Evolutionary conservation across 1,140 invertebrate genomes (phyloP), one percentile per base, ranked within the genome.

Genomic region (Heliconius eleuchia): DNA sequence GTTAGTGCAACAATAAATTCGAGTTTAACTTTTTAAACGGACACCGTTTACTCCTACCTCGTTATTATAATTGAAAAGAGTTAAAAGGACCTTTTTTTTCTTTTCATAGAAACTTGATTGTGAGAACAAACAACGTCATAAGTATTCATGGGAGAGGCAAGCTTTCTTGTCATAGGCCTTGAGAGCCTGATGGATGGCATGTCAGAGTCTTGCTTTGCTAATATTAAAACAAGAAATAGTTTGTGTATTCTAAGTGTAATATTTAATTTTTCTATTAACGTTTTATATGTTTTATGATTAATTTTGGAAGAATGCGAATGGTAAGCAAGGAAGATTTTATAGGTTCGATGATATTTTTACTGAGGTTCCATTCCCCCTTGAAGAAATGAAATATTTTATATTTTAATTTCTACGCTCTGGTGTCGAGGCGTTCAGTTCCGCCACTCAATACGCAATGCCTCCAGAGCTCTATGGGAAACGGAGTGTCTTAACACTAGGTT

Each of bases 71-170:
- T 39, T 70, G 3, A 66, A 81, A 80, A 77, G 76, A 81, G 80
- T 81, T 81, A 50, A 74, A 70, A 57, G 42, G 37, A 52, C 2
- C 23, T 52, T 57, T 77, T 74, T 77, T 76, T 37, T 4, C 34
- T 37, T 37, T 77, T 74, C 57, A 52, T 77, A 39, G 70, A 34
- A 73, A 80, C 81, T 84, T 83, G 82, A 85, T 86, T 87, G 85
- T 79, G 82, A 83, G 83, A 84, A 91, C 89, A 92, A 91, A 89
- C 86, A 90, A 81, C 81, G 83, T 81, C 84, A 91, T 92, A 92
- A 93, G 92, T 93, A 93, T 93, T 92, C 91, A 93, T 92, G 87
- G 92, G 84, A 79, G 81, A 83, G 87, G 91, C 89, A 92, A 92
- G 90, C 90, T 90, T 91, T 90, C 91, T 92, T 91, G 91, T 91